Conservation (phyloP, 2,797 vertebrate species). For the Acanthopagrus latus region DNA sequence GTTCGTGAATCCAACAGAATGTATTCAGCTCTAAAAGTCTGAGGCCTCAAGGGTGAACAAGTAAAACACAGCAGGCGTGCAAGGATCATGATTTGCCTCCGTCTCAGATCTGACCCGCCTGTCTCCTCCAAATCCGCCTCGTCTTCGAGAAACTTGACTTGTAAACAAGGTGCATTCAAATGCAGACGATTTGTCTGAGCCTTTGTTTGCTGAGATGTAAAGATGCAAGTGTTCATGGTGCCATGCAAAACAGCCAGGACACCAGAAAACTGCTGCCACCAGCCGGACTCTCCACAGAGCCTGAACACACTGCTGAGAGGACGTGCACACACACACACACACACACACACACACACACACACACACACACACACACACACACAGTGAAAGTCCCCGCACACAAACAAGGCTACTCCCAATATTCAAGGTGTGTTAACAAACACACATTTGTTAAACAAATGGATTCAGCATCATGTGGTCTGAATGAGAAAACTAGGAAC, state of each 20-base stretch:
- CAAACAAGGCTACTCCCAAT: background rate
- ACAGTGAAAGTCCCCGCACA: background rate
- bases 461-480: slow-evolving; percentile 22
- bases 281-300: background rate
- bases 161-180: slow-evolving; percentile 83
- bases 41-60: background rate
- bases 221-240: slow-evolving; percentile 35
- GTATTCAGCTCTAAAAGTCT: background rate
- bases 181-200: slow-evolving; percentile 64
- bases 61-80: background rate
- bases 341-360: slow-evolving; percentile 6
- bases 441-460: slow-evolving; percentile 77
- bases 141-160: slow-evolving; percentile 80
- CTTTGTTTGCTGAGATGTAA: slow-evolving; percentile 55
- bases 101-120: background rate
- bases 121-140: slow-evolving; percentile 13
- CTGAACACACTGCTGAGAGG: background rate
- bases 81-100: slow-evolving; percentile 49
- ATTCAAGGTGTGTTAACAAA: slow-evolving; percentile 49
- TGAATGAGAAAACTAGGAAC: slow-evolving; percentile 19
- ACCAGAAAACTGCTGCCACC: background rate
- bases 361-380: slow-evolving; percentile 1
- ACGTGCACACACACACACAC: background rate
- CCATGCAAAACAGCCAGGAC: slow-evolving; percentile 69
- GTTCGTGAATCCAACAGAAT: background rate